phyloP scores from a whole-genome alignment of 2,888 invertebrate genomes.

The Octodonta nipae region DNA sequence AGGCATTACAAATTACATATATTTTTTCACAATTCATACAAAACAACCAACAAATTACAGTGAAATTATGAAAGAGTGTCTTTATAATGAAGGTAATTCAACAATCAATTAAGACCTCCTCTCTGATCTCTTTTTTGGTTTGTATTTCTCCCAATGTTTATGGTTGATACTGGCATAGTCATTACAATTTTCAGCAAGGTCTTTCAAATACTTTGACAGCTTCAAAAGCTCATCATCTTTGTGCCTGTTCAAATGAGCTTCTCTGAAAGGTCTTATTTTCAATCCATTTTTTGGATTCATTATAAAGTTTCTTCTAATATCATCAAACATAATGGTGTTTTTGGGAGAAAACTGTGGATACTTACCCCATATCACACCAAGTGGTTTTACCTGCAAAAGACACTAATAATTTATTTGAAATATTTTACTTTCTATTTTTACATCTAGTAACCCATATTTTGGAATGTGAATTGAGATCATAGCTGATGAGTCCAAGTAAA shows the following conservation, averaged over 20 bases:
- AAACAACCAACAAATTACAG: too few relatives aligned
- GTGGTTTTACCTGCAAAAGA: slow-evolving; percentile 64
- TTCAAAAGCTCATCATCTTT: slow-evolving; percentile 72
- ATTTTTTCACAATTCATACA: too few relatives aligned
- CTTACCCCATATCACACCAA: slow-evolving; percentile 95
- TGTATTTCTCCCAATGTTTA: slow-evolving; percentile 79
- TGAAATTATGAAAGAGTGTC: too few relatives aligned
- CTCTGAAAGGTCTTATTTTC: slow-evolving; percentile 77
- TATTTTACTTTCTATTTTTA: slow-evolving; percentile 35
- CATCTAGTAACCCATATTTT: slow-evolving; percentile 84
- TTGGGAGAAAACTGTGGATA: slow-evolving; percentile 74
- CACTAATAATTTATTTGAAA: not conserved
- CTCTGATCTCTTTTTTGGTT: slow-evolving; percentile 32
- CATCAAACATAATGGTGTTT: slow-evolving; percentile 97
- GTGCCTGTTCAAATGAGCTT: slow-evolving; percentile 77
- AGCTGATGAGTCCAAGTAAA: slow-evolving; percentile 79
- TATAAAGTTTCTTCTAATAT: slow-evolving; percentile 85
- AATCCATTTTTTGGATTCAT: slow-evolving; percentile 94
- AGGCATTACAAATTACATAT: too few relatives aligned
- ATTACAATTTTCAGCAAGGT: slow-evolving; percentile 64
- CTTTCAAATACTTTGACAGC: slow-evolving; percentile 66
- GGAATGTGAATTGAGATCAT: slow-evolving; percentile 90
- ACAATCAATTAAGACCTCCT: too few relatives aligned
- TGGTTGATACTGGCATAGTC: slow-evolving; percentile 81
- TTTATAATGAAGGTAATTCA: too few relatives aligned